phyloP scores from a whole-genome alignment of 2,888 invertebrate genomes.

The Coenonympha arcania region DNA sequence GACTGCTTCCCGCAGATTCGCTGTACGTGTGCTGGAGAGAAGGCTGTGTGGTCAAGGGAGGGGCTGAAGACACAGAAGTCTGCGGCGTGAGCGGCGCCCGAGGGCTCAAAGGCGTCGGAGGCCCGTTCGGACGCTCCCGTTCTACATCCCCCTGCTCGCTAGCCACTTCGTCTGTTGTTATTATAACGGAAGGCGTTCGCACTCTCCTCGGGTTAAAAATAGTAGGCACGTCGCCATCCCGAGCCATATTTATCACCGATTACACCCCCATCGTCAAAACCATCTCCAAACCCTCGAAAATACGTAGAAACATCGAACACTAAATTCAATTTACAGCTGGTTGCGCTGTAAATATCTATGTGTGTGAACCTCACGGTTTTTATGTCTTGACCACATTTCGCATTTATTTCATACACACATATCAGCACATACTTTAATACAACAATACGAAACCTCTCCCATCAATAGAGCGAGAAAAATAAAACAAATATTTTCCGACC shows the following conservation, averaged over 20 bases:
- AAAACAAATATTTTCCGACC: constrained; percentile 32
- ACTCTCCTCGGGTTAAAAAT: constrained; percentile 85
- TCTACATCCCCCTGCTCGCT: constrained; percentile 52
- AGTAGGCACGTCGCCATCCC: constrained; percentile 84
- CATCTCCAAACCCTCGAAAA: constrained; percentile 20
- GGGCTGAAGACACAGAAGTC: constrained; percentile 67
- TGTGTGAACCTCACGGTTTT: constrained; percentile 20
- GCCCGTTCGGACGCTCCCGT: constrained; percentile 64
- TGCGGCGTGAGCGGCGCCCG: constrained; percentile 65
- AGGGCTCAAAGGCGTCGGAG: constrained; percentile 61
- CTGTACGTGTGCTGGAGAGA: constrained; percentile 67
- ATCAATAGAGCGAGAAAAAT: constrained; percentile 26
- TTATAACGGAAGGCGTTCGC: constrained; percentile 79
- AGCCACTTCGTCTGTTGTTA: constrained; percentile 77
- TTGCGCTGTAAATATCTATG: constrained; percentile 16
- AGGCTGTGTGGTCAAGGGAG: constrained; percentile 63
- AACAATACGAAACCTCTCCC: constrained; percentile 19
- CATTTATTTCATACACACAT: constrained; percentile 13
- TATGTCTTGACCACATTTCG: constrained; percentile 23
- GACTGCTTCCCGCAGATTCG: constrained; percentile 75
- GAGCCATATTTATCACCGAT: constrained; percentile 68
- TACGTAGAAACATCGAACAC: constrained; percentile 11
- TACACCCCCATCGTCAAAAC: constrained; percentile 32
- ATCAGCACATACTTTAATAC: constrained; percentile 15
- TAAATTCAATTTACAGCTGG: constrained; percentile 30